A percentile compares a stretch with the other conserved stretches of the same genome.
Conservation (phyloP, 2,113 vertebrate genomes). For the Henicopernis longicauda region DNA sequence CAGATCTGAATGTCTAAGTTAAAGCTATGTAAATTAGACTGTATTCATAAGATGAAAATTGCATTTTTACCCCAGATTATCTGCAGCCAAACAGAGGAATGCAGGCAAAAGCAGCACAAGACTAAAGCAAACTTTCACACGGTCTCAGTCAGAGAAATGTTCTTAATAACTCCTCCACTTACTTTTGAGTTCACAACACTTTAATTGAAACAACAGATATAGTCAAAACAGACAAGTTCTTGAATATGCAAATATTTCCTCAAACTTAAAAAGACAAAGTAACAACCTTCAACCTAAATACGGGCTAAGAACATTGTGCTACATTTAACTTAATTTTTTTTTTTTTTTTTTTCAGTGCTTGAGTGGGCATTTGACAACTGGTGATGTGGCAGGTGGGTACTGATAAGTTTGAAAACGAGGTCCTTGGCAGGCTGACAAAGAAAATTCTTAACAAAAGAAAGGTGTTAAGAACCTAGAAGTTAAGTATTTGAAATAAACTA, state of each 20-base stretch:
- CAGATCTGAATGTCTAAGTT: not conserved
- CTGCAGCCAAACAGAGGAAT: not conserved
- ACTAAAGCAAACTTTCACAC: not conserved
- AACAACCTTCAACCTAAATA: not conserved
- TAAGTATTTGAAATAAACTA: not conserved
- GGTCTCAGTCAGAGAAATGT: not conserved
- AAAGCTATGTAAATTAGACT: not conserved
- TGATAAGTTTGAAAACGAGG: not conserved
- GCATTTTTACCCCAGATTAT: not conserved
- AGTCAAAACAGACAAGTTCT: not conserved
- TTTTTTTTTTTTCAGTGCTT: not conserved
- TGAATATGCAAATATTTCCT: not conserved
- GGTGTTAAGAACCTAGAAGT: not conserved
- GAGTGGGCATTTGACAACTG: not conserved
- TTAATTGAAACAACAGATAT: not conserved
- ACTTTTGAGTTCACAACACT: not conserved
- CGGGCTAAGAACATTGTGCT: not conserved
- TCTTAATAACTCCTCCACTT: not conserved
- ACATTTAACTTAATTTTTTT: not conserved
- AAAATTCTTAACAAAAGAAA: not conserved
- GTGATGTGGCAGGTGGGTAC: not conserved
- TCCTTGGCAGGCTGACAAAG: not conserved
- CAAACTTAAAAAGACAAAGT: not conserved
- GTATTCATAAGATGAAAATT: not conserved
- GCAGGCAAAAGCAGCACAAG: not conserved